Base-by-base conservation (phyloP, 2,797 vertebrate genomes). In the Clarias pachynema region DNA sequence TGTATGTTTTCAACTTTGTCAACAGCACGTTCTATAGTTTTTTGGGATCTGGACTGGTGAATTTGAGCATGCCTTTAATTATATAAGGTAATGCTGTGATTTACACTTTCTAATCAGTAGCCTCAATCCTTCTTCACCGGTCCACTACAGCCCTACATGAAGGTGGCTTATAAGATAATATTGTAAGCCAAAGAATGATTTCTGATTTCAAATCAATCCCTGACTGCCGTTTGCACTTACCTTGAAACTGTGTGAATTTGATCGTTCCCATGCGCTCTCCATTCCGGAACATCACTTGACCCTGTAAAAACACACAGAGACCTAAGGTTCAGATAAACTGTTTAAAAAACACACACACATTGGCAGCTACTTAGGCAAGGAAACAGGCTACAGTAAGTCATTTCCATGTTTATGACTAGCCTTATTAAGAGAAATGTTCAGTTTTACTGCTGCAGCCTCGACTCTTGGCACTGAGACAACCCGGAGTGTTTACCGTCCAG, bases 221-320 rank as follows among this genome's bases (percentile, higher is more conserved):
- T 49, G 40, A 72, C 15, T 82, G 34, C 53, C 73, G 29, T 60
- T 40, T 83, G 44, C 31, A 86, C 90, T 84, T 97, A 99, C 98
- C 97, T 98, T 99, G 98, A 94, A 99, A 99, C 88, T 99, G 98
- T 1, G 97, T 98, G 93, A 99, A 99, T 93, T 97, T 99, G 90
- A 99, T 99, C 63, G 98, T 99, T 77, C 98, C 98, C 98, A 99
- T 99, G 89, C 98, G 95, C 91, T 99, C 98, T 90, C 98, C 98
- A 14, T 99, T 99, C 91, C 97, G 96, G 95, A 99, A 99, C 95
- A 99, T 97, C 92, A 99, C 98, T 96, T 99, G 97, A 90, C 98
- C 98, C 98, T 99, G 94, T 90, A 83, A 77, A 82, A 62, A 84
- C 29, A 89, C 26, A 86, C 44, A 87, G 18, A 31, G 34, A 40